Evolutionary conservation across 1,140 invertebrate species (phyloP).

Genomic region (Penaeus chinensis): DNA sequence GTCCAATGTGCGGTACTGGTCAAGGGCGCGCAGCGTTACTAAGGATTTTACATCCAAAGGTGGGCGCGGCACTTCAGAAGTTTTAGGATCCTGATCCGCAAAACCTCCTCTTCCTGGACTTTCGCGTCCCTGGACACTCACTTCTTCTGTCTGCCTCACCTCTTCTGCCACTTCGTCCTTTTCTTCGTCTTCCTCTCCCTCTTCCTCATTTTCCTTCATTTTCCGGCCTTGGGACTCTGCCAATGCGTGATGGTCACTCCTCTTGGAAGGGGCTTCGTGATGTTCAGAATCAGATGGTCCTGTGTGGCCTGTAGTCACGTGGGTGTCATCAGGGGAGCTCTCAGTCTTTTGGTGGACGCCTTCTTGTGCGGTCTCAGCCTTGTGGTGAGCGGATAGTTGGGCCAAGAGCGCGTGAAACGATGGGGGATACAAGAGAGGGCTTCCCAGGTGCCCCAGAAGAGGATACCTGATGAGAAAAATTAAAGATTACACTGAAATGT

Average conservation of each 20-base stretch:
- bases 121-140: background rate
- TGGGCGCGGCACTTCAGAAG: conserved; percentile 10
- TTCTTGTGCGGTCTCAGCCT: conserved; percentile 38
- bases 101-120: conserved; percentile 2
- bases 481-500: background rate
- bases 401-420: conserved; percentile 52
- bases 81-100: background rate
- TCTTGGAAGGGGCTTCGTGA: background rate
- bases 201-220: background rate
- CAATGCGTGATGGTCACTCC: too few relatives aligned
- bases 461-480: conserved; percentile 33
- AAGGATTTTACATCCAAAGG: conserved; percentile 40
- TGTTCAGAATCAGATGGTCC: background rate
- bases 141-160: background rate
- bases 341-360: conserved; percentile 13
- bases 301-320: background rate
- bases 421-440: conserved; percentile 43
- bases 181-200: background rate
- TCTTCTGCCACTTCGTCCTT: background rate
- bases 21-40: conserved; percentile 42
- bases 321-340: background rate
- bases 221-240: too few relatives aligned
- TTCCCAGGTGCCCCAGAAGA: conserved; percentile 38
- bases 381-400: conserved; percentile 50
- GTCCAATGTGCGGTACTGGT: conserved; percentile 50